Base-by-base conservation (phyloP, 2,113 vertebrate genomes). In the Trichechus manatus region DNA sequence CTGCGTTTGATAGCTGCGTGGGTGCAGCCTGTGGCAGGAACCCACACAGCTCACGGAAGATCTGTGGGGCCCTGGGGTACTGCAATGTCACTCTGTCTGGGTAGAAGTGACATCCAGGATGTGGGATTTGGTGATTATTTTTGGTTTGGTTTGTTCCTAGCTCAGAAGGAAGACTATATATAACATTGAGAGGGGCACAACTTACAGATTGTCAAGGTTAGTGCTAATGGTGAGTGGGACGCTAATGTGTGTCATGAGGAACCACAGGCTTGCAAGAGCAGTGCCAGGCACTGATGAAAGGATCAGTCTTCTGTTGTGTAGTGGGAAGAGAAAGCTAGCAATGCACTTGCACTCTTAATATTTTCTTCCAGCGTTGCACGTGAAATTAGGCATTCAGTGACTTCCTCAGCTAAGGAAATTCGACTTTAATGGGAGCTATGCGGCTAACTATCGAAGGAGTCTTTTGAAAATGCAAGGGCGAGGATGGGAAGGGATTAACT, bases 111-210 rank as follows among this genome's bases (percentile, higher is more conserved):
- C 97, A 98, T 97, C 96, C 92, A 96, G 97, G 92, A 97, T 95
- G 96, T 97, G 97, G 97, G 96, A 96, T 95, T 96, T 96, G 96
- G 95, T 96, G 97, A 98, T 97, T 98, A 98, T 98, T 98, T 98
- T 98, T 85, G 97, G 96, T 97, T 97, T 87, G 89, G 39, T 96
- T 82, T 97, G 94, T 97, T 96, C 94, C 42, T 94, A 89, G 89
- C 91, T 97, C 94, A 84, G 97, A 98, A 98, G 63, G 44, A 10
- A 90, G 97, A 96, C 95, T 91, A 95, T 93, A 95, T 98, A 56
- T 97, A 98, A 97, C 88, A 89, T 78, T 72, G 93, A 89, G 94
- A 95, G 96, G 88, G 42, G 83, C 96, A 96, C 88, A 87, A 78
- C 84, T 98, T 98, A 96, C 77, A 75, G 77, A 90, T 95, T 96